These are phyloP conservation scores for Thalassophryne amazonica DNA, from an alignment of 2,797 vertebrate species.

Conservation along the genomic window DNA sequence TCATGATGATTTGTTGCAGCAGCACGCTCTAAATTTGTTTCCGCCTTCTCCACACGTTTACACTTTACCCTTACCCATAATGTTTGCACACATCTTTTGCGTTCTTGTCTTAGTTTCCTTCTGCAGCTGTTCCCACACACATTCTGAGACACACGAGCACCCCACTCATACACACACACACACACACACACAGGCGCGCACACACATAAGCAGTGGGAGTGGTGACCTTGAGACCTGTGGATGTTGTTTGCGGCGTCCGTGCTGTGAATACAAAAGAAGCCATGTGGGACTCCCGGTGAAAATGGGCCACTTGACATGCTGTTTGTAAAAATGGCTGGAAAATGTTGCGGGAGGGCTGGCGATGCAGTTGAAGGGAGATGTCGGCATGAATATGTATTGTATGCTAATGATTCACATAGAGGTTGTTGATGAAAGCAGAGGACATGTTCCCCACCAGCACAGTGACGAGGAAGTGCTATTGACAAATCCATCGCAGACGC, in stretches of 20 bases:
- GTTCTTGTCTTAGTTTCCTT: conserved; percentile 1
- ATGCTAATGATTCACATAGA: conserved; percentile 59
- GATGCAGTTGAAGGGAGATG: conserved; percentile 48
- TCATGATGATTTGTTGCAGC: too few species aligned
- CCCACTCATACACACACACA: conserved; percentile 1
- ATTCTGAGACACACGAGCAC: conserved; percentile 5
- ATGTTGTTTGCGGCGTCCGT: conserved; percentile 38
- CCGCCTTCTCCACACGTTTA: not conserved
- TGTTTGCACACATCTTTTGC: conserved; percentile 6
- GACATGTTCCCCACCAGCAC: conserved; percentile 46
- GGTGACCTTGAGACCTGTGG: conserved; percentile 75
- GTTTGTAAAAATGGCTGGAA: conserved; percentile 57
- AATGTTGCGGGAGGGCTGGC: conserved; percentile 49
- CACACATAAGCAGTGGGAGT: conserved; percentile 26
- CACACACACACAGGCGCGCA: conserved; percentile 2
- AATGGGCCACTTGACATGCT: conserved; percentile 41
- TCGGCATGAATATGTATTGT: conserved; percentile 72
- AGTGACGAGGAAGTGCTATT: conserved; percentile 44
- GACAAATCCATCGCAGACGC: conserved; percentile 52
- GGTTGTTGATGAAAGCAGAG: conserved; percentile 65
- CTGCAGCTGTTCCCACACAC: conserved; percentile 3
- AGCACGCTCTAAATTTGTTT: too few species aligned
- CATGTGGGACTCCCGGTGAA: conserved; percentile 43
- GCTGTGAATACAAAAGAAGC: conserved; percentile 56
- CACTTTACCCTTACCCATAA: not conserved